Conservation (phyloP, 2,888 invertebrate genomes). For the Pilophorus perplexus region DNA sequence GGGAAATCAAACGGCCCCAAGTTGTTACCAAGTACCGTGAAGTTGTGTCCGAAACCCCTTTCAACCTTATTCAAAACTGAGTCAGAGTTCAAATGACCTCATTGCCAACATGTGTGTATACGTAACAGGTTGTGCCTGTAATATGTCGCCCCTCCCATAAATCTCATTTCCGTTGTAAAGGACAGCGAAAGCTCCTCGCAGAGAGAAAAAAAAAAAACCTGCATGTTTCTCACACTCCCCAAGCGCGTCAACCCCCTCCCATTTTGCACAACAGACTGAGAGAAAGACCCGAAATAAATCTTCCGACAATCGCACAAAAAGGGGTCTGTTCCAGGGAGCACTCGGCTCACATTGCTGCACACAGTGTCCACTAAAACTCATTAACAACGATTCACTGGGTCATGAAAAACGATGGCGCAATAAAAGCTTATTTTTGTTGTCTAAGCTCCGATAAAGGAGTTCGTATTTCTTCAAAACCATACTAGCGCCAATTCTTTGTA, state of each 20-base stretch:
- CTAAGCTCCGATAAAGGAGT: too few species aligned
- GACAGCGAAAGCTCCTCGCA: not conserved
- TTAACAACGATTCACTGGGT: conserved; percentile 1
- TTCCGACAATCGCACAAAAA: not conserved
- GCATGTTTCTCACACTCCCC: conserved; percentile 28
- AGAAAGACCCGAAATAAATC: conserved; percentile 22
- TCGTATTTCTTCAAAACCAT: too few species aligned
- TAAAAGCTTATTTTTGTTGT: too few species aligned
- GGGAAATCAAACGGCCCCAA: too few species aligned
- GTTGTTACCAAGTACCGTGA: too few species aligned
- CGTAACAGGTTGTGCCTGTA: conserved; percentile 35
- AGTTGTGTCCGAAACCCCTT: too few species aligned
- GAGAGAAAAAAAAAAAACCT: not conserved
- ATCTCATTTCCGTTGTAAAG: conserved; percentile 23
- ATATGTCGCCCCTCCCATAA: conserved; percentile 29
- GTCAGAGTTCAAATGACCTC: conserved; percentile 31
- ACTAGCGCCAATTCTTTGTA: too few species aligned
- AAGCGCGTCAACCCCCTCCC: conserved; percentile 3
- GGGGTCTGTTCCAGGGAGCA: not conserved
- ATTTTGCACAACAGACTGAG: not conserved
- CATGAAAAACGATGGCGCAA: too few species aligned
- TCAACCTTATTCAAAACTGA: too few species aligned
- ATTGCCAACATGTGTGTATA: conserved; percentile 35
- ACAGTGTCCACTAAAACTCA: conserved; percentile 12
- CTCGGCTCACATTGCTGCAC: not conserved